Evolutionary conservation across 64 coral and sea anemone genomes (phyloP).

Genomic region (Montipora capricornis): DNA sequence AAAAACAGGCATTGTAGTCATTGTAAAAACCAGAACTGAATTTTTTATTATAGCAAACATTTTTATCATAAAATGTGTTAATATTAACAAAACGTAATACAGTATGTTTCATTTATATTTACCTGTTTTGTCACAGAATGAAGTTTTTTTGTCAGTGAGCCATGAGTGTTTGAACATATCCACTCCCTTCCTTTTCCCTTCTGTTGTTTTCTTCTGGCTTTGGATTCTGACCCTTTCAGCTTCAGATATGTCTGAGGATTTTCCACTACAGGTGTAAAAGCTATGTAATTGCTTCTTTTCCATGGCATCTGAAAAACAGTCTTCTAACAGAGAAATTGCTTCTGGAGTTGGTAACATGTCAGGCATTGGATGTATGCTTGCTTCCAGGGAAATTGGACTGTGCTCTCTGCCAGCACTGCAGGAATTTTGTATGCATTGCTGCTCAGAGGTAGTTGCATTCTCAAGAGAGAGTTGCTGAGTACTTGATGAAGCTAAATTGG

Average conservation of each 20-base stretch:
- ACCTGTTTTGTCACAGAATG: constrained; percentile 37
- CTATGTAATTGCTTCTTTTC: constrained; percentile 42
- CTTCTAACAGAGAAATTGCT: constrained; percentile 35
- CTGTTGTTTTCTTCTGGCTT: constrained; percentile 46
- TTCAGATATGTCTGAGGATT: constrained; percentile 31
- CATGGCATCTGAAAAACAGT: constrained; percentile 44
- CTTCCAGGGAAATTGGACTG: neutral
- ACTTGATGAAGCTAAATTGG: too few relatives aligned
- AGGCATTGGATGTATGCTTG: constrained; percentile 8
- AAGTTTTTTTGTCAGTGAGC: constrained; percentile 33
- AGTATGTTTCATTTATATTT: constrained; percentile 18
- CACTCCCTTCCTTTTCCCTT: constrained; percentile 12
- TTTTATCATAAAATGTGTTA: constrained; percentile 31
- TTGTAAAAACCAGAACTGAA: constrained; percentile 32
- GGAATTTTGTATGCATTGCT: too few relatives aligned
- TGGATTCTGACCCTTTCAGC: constrained; percentile 19
- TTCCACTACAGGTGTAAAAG: constrained; percentile 49
- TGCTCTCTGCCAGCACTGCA: too few relatives aligned
- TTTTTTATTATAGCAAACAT: constrained; percentile 25
- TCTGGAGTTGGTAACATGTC: constrained; percentile 7
- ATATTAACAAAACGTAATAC: neutral
- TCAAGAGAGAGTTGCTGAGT: too few relatives aligned
- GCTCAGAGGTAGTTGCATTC: too few relatives aligned
- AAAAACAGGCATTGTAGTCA: neutral
- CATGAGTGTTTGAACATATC: constrained; percentile 33